These are phyloP conservation scores for Echinops telfairi DNA, from an alignment of 2,113 vertebrate genomes.

Conservation along the genomic window DNA sequence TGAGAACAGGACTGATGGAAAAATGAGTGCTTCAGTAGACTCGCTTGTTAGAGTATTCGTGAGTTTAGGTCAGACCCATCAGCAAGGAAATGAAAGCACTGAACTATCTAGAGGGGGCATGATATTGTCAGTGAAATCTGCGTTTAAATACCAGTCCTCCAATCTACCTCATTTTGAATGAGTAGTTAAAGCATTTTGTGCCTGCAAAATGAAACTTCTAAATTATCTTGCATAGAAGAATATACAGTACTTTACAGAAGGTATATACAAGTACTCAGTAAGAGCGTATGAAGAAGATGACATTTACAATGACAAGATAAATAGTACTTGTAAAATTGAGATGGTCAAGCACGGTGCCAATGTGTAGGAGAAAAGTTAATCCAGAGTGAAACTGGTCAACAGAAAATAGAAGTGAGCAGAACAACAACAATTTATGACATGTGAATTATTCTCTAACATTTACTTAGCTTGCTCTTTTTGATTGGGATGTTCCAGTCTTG, in stretches of 20 bases:
- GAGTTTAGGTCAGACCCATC: not conserved
- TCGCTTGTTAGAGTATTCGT: not conserved
- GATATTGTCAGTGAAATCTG: not conserved
- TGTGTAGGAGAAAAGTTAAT: not conserved
- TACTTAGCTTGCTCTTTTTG: not conserved
- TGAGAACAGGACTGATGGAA: not conserved
- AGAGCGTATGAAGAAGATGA: not conserved
- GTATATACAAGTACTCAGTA: not conserved
- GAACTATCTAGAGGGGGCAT: not conserved
- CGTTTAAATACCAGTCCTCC: not conserved
- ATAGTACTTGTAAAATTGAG: not conserved
- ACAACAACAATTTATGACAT: not conserved
- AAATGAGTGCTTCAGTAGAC: not conserved
- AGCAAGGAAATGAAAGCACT: slow-evolving; percentile 3
- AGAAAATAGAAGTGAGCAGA: not conserved
- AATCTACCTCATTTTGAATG: slow-evolving; percentile 30
- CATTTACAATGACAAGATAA: not conserved
- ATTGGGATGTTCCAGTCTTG: not conserved
- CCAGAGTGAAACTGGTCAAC: not conserved
- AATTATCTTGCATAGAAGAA: not conserved
- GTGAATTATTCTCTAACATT: not conserved
- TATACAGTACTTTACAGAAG: not conserved
- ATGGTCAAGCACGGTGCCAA: not conserved
- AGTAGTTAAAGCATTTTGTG: slow-evolving; percentile 9
- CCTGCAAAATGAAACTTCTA: not conserved